phyloP scores from a whole-genome alignment of 2,797 vertebrate genomes.

The Protosalanx chinensis region DNA sequence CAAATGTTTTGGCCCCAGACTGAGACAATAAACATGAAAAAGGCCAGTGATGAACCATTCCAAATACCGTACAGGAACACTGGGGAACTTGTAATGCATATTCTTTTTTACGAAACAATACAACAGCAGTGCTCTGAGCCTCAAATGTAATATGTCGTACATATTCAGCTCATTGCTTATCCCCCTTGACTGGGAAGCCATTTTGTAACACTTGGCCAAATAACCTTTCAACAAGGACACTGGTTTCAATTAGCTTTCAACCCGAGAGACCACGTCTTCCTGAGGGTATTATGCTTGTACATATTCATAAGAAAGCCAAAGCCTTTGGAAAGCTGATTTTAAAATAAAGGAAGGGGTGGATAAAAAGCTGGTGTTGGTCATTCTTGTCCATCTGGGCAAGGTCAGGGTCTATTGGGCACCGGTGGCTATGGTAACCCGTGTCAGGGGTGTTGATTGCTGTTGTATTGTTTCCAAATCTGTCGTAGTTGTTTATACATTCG shows the following conservation, averaged over 20 bases:
- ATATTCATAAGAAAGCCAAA: conserved; percentile 70
- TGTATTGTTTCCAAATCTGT: conserved; percentile 76
- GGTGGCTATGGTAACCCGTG: conserved; percentile 66
- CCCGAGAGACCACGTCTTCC: conserved; percentile 49
- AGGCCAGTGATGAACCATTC: conserved; percentile 40
- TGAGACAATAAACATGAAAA: conserved; percentile 53
- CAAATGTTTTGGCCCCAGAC: conserved; percentile 59
- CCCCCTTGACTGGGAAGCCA: not conserved
- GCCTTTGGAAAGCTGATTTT: conserved; percentile 57
- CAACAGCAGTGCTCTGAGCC: conserved; percentile 8
- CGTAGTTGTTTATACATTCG: conserved; percentile 65
- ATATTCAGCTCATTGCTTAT: conserved; percentile 1
- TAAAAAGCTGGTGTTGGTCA: conserved; percentile 50
- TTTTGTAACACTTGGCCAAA: conserved; percentile 32
- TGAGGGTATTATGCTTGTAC: conserved; percentile 43
- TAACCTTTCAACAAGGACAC: conserved; percentile 44
- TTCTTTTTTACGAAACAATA: conserved; percentile 26
- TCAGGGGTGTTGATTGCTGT: conserved; percentile 66
- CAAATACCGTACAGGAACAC: not conserved
- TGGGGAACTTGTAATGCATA: conserved; percentile 26
- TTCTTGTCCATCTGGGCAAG: conserved; percentile 68
- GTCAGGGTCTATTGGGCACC: conserved; percentile 64
- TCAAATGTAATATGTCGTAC: not conserved
- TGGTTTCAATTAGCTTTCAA: conserved; percentile 50
- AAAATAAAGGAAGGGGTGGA: conserved; percentile 38